Percentiles rank a stretch among this genome's conserved stretches.
These are phyloP conservation scores for Dicrurus megarhynchus DNA, from an alignment of 2,113 vertebrate genomes.

Conservation along the genomic window DNA sequence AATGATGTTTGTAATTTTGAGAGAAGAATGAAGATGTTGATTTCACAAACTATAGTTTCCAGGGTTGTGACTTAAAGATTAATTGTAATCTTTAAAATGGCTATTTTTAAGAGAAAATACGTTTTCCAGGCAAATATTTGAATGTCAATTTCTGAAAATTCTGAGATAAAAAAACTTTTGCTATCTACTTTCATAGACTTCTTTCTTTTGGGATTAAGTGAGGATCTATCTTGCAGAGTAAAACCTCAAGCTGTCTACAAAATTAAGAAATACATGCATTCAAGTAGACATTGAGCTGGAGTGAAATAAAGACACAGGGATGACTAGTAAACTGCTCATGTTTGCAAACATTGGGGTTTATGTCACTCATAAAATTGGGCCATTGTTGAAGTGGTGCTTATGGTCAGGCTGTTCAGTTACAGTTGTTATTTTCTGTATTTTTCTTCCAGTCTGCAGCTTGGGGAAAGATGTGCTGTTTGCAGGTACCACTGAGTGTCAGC, in stretches of 20 bases:
- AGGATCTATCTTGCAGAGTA: neutral
- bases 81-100: neutral
- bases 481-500: neutral
- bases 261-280: neutral
- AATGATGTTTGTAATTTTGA: neutral
- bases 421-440: neutral
- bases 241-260: neutral
- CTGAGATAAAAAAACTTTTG: neutral
- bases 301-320: neutral
- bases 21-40: neutral
- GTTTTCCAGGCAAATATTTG: neutral
- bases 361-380: neutral
- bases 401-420: neutral
- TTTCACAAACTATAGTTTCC: neutral
- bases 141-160: neutral
- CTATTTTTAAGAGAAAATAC: neutral
- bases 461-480: neutral
- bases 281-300: neutral
- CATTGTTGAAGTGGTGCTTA: neutral
- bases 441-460: neutral
- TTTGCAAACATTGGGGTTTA: neutral
- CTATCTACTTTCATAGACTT: neutral
- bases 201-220: neutral
- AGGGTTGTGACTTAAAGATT: neutral
- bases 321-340: neutral